These are phyloP conservation scores for Alcedo quadribrachys DNA, from an alignment of 2,797 vertebrate genomes.

Conservation along the genomic window DNA sequence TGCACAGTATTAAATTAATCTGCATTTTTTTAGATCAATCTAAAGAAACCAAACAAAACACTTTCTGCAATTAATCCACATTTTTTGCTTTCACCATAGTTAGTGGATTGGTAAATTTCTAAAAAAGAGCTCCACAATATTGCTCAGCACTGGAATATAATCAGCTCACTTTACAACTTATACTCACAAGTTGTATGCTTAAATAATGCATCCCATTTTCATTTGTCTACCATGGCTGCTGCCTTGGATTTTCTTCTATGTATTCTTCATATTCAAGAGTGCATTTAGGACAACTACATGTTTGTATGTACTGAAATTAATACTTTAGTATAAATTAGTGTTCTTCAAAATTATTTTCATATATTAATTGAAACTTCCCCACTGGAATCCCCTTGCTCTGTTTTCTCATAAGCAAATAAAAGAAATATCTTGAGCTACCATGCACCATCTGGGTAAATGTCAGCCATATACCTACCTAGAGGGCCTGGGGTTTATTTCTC, in stretches of 20 bases:
- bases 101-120: not conserved
- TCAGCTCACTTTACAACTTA: not conserved
- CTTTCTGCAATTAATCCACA: not conserved
- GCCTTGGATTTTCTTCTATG: not conserved
- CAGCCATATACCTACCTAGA: constrained; percentile 35
- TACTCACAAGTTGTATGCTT: not conserved
- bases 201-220: constrained; percentile 8
- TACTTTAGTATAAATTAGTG: not conserved
- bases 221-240: not conserved
- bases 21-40: not conserved
- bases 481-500: constrained; percentile 42
- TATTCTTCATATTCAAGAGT: not conserved
- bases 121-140: not conserved
- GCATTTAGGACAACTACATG: not conserved
- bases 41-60: not conserved
- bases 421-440: constrained; percentile 16
- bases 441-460: constrained; percentile 55
- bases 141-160: not conserved
- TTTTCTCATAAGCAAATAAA: constrained; percentile 29
- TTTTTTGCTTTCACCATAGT: not conserved
- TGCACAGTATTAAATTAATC: not conserved
- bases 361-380: not conserved
- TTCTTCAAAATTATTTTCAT: not conserved
- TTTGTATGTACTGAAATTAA: not conserved
- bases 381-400: not conserved